These are phyloP conservation scores for Discoglossus pictus DNA, from an alignment of 2,797 vertebrate genomes.

Conservation along the genomic window DNA sequence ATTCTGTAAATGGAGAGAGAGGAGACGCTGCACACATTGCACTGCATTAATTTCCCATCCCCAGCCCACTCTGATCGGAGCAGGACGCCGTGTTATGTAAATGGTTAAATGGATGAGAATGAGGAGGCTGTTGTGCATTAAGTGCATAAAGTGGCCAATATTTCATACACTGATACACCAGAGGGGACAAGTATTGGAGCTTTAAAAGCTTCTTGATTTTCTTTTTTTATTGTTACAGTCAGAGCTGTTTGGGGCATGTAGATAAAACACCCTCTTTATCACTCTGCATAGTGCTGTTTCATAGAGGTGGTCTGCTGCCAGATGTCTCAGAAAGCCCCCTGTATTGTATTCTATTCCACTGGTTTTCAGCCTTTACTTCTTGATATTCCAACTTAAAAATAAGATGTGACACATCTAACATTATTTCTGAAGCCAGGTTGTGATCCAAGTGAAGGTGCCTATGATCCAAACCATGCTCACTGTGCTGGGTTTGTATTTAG, in stretches of 20 bases:
- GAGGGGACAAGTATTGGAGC: slow-evolving; percentile 60
- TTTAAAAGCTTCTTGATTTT: slow-evolving; percentile 67
- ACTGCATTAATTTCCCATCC: slow-evolving; percentile 23
- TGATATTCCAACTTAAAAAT: too few species aligned
- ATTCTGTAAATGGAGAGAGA: slow-evolving; percentile 37
- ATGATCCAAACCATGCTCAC: too few species aligned
- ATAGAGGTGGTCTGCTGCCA: background rate
- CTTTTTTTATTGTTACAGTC: slow-evolving; percentile 53
- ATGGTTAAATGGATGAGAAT: slow-evolving; percentile 41
- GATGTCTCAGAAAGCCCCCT: too few species aligned
- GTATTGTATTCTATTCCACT: too few species aligned
- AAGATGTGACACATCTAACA: too few species aligned
- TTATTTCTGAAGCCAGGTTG: too few species aligned
- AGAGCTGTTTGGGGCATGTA: background rate
- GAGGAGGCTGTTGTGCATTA: slow-evolving; percentile 52
- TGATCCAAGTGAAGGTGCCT: too few species aligned
- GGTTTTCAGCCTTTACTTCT: too few species aligned
- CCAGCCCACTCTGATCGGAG: background rate
- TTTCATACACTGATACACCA: slow-evolving; percentile 59
- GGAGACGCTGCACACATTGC: slow-evolving; percentile 8
- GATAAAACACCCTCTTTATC: slow-evolving; percentile 7
- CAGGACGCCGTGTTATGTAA: slow-evolving; percentile 7
- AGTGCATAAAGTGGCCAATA: slow-evolving; percentile 61
- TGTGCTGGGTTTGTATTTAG: too few species aligned
- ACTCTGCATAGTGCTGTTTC: background rate